These are phyloP conservation scores for Drosophila bocqueti DNA, from an alignment of 1,140 invertebrate species.

Conservation along the genomic window DNA sequence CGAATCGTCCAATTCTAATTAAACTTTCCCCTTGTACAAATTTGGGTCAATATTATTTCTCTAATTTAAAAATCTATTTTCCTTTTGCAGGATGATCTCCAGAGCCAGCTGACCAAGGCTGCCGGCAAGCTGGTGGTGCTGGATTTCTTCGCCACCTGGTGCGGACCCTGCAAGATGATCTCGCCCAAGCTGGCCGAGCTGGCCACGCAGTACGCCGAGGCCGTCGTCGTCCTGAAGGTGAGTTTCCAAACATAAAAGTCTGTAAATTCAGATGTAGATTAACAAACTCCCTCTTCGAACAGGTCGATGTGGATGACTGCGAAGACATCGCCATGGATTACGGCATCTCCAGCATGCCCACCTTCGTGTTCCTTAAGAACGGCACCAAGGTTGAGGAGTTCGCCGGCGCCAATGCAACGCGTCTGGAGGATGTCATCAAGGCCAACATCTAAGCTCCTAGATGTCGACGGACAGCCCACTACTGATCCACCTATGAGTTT, in stretches of 20 bases:
- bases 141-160: conserved; percentile 93
- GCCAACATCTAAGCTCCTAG: conserved; percentile 44
- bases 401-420: conserved; percentile 92
- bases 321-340: conserved; percentile 93
- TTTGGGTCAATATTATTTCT: conserved; percentile 2
- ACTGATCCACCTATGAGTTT: conserved; percentile 43
- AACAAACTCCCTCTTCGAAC: conserved; percentile 60
- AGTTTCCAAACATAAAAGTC: background rate
- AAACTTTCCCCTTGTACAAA: no score
- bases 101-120: conserved; percentile 90
- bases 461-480: conserved; percentile 31
- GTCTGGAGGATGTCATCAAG: conserved; percentile 86
- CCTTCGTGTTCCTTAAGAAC: conserved; percentile 95
- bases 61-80: background rate
- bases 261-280: background rate
- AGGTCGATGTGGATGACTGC: conserved; percentile 96
- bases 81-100: conserved; percentile 89
- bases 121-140: conserved; percentile 94
- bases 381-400: conserved; percentile 90
- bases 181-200: conserved; percentile 91
- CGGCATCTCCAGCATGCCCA: conserved; percentile 95
- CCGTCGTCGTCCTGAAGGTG: conserved; percentile 87
- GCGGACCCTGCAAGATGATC: conserved; percentile 97
- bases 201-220: conserved; percentile 86
- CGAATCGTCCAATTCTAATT: background rate